A percentile compares a stretch with the other conserved stretches of the same genome.
Conservation (phyloP, 2,113 vertebrate genomes). For the Lophochroa leadbeateri region DNA sequence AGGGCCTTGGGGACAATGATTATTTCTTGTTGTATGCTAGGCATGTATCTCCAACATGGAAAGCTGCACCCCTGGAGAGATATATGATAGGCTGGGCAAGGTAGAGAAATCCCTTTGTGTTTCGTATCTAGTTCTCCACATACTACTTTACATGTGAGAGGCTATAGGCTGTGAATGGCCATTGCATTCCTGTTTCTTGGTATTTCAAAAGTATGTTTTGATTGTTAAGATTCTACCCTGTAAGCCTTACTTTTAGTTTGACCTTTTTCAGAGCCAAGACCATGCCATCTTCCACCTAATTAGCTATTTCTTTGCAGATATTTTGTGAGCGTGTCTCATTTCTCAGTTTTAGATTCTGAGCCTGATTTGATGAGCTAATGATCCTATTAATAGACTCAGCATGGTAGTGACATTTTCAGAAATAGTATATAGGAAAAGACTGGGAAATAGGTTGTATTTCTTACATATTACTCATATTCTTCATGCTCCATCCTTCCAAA, state of each 20-base stretch:
- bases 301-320: slow-evolving; percentile 43
- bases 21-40: background rate
- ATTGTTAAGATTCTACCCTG: slow-evolving; percentile 16
- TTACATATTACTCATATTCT: slow-evolving; percentile 30
- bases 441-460: background rate
- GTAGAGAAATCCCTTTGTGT: background rate
- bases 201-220: slow-evolving; percentile 18
- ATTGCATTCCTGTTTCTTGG: background rate
- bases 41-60: background rate
- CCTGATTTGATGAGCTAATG: slow-evolving; percentile 68
- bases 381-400: slow-evolving; percentile 69
- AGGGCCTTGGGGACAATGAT: background rate
- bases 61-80: background rate
- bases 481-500: background rate
- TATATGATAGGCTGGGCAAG: background rate
- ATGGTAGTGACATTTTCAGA: slow-evolving; percentile 67
- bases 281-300: slow-evolving; percentile 53
- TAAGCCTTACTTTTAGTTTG: slow-evolving; percentile 43
- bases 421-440: slow-evolving; percentile 39
- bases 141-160: background rate
- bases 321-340: slow-evolving; percentile 36
- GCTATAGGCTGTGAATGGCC: background rate
- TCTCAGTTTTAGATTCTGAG: slow-evolving; percentile 55
- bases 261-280: slow-evolving; percentile 54
- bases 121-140: background rate